phyloP scores from a whole-genome alignment of 2,797 vertebrate species.

The Phylloscopus collybita region DNA sequence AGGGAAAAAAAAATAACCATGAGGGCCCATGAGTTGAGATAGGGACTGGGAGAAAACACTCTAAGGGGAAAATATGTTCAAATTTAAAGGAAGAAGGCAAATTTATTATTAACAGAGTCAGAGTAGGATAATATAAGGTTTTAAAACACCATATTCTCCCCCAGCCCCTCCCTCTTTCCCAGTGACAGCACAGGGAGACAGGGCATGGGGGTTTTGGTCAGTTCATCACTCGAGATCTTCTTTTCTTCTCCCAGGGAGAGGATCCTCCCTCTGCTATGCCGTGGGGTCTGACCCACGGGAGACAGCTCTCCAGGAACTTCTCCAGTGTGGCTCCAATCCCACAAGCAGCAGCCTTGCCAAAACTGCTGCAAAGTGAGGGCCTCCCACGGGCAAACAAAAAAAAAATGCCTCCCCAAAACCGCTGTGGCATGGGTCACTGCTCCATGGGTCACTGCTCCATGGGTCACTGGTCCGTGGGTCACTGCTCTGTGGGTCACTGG shows the following conservation, averaged over 20 bases:
- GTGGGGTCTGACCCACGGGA: not conserved
- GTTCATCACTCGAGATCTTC: not conserved
- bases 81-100: not conserved
- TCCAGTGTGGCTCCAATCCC: not conserved
- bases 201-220: not conserved
- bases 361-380: not conserved
- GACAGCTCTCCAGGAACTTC: not conserved
- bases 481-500: too few species aligned
- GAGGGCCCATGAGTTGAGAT: not conserved
- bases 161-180: not conserved
- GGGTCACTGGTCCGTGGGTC: too few species aligned
- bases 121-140: not conserved
- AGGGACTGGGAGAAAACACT: not conserved
- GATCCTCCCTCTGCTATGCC: not conserved
- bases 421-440: not conserved
- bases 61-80: not conserved
- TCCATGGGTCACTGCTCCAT: too few species aligned
- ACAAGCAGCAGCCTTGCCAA: not conserved
- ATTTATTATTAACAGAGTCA: not conserved
- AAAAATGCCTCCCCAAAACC: not conserved
- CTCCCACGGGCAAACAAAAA: not conserved
- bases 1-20: not conserved
- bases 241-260: not conserved
- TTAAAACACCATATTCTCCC: not conserved
- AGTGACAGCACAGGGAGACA: not conserved